Evolutionary conservation across 2,888 invertebrate genomes (phyloP).

Genomic region (Fragum whitleyi): DNA sequence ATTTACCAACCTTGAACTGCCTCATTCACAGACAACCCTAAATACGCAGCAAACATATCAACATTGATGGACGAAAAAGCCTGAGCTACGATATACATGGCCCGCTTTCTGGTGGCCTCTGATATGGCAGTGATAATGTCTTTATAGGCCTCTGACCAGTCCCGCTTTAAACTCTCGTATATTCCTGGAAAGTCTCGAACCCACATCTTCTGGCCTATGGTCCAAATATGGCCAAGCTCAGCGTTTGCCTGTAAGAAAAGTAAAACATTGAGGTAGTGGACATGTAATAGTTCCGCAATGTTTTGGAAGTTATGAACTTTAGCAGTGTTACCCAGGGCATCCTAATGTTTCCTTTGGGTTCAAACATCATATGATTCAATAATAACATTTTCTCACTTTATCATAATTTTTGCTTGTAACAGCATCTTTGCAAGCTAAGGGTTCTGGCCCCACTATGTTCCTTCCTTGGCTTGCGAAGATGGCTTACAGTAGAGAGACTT

Average conservation of each 20-base stretch:
- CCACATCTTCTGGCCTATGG: constrained; percentile 94
- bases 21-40: constrained; percentile 91
- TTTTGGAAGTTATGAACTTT: too few relatives aligned
- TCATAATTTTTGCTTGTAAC: too few relatives aligned
- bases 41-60: constrained; percentile 91
- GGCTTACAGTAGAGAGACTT: too few relatives aligned
- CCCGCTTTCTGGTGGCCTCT: constrained; percentile 92
- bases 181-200: constrained; percentile 93
- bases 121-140: constrained; percentile 92
- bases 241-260: constrained; percentile 66
- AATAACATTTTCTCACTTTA: too few relatives aligned
- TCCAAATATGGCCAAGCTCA: constrained; percentile 92
- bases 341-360: too few relatives aligned
- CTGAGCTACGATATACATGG: constrained; percentile 91
- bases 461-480: too few relatives aligned
- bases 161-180: constrained; percentile 90
- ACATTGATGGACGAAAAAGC: constrained; percentile 95
- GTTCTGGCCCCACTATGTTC: too few relatives aligned
- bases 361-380: too few relatives aligned
- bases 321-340: too few relatives aligned
- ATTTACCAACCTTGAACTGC: constrained; percentile 86
- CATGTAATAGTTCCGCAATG: too few relatives aligned
- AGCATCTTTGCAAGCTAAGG: too few relatives aligned
- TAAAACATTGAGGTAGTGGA: too few relatives aligned
- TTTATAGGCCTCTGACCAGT: constrained; percentile 93